Conservation (phyloP, 2,888 invertebrate genomes). For the Heliconius charithonia region DNA sequence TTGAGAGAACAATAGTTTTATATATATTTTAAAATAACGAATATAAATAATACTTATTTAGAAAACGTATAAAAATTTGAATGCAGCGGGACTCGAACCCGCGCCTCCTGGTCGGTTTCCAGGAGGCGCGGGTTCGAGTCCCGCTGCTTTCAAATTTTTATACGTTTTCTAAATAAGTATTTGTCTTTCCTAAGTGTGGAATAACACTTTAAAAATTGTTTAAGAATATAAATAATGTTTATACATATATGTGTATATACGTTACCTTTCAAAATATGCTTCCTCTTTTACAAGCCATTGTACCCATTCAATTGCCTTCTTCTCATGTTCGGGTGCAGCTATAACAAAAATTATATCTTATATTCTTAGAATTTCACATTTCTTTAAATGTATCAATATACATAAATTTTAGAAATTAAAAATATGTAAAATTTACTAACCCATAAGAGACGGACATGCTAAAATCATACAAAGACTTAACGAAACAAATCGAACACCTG, state of each 20-base stretch:
- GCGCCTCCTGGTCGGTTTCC: too few relatives aligned
- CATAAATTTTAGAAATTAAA: not conserved
- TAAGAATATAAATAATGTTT: too few relatives aligned
- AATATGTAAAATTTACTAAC: slow-evolving; percentile 60
- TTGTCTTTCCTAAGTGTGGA: too few relatives aligned
- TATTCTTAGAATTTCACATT: not conserved
- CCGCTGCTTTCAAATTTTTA: too few relatives aligned
- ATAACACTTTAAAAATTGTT: too few relatives aligned
- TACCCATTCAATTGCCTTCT: slow-evolving; percentile 95
- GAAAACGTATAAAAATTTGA: too few relatives aligned
- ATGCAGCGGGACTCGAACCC: too few relatives aligned
- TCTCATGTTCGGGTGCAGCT: slow-evolving; percentile 90
- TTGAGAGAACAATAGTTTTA: not conserved
- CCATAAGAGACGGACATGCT: slow-evolving; percentile 94
- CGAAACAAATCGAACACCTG: slow-evolving; percentile 96
- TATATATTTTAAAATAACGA: not conserved
- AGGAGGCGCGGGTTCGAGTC: too few relatives aligned
- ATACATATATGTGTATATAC: slow-evolving; percentile 22
- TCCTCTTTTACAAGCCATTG: slow-evolving; percentile 96
- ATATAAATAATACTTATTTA: too few relatives aligned
- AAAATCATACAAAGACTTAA: slow-evolving; percentile 97
- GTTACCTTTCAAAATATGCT: slow-evolving; percentile 91
- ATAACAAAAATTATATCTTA: not conserved
- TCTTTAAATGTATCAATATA: slow-evolving; percentile 19
- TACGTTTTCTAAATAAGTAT: too few relatives aligned